A percentile compares a stretch with the other conserved stretches of the same genome.
These are phyloP conservation scores for Lacanobia oleracea DNA, from an alignment of 2,888 invertebrate genomes.

Conservation along the genomic window DNA sequence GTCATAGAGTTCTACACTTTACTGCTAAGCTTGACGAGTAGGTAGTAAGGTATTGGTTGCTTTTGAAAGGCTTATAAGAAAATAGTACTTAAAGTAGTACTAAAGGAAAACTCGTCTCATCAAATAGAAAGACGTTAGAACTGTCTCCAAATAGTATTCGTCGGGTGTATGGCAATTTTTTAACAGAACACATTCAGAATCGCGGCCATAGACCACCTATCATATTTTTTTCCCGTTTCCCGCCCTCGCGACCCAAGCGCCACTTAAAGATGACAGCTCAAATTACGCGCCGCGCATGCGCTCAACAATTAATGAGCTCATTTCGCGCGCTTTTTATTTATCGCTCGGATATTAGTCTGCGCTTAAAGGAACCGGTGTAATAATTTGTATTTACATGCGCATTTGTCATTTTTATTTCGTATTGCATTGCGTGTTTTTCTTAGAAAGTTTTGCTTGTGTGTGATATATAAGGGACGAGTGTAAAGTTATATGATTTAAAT, in stretches of 20 bases:
- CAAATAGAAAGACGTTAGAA: conserved; percentile 5
- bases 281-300: conserved; percentile 80
- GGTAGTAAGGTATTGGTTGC: not conserved
- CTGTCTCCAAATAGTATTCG: not conserved
- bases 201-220: conserved; percentile 19
- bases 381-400: conserved; percentile 69
- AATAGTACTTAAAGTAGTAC: conserved; percentile 1
- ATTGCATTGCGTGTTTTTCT: conserved; percentile 59
- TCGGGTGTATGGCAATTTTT: not conserved
- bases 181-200: conserved; percentile 9
- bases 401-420: conserved; percentile 72
- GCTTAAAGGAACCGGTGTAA: conserved; percentile 70
- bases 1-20: conserved; percentile 9
- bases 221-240: conserved; percentile 28
- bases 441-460: conserved; percentile 42
- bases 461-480: conserved; percentile 21
- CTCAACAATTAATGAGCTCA: conserved; percentile 84
- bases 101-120: not conserved
- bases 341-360: conserved; percentile 78
- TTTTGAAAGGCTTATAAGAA: not conserved
- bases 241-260: conserved; percentile 58
- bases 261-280: conserved; percentile 82
- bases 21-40: conserved; percentile 1
- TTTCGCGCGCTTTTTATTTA: conserved; percentile 86
- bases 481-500: conserved; percentile 15